Conservation (phyloP, 2,888 invertebrate species). For the Leucoptera coffeella region DNA sequence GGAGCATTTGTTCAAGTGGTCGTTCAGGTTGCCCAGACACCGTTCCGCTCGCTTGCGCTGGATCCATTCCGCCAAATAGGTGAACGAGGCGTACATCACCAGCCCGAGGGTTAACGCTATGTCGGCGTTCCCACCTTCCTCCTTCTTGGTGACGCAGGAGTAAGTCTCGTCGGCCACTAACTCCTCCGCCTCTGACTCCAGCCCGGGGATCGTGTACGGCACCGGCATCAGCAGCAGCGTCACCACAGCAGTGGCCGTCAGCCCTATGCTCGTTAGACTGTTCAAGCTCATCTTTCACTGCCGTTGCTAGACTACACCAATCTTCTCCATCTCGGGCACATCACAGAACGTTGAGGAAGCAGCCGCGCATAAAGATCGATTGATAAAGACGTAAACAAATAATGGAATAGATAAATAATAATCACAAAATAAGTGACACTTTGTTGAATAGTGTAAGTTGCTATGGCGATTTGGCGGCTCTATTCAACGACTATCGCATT, state of each 20-base stretch:
- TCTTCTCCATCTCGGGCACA: no score
- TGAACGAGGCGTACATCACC: constrained; percentile 14
- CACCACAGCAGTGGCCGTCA: constrained; percentile 19
- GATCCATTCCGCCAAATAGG: constrained; percentile 28
- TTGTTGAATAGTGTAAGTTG: no score
- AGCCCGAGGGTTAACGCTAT: constrained; percentile 16
- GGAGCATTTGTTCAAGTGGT: constrained; percentile 15
- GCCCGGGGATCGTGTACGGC: constrained; percentile 19
- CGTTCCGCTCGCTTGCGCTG: constrained; percentile 32
- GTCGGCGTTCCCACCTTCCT: constrained; percentile 18
- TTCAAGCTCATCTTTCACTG: no score
- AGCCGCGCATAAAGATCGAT: no score
- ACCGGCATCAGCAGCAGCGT: constrained; percentile 23
- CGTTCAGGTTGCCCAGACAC: constrained; percentile 13
- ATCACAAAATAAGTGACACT: no score
- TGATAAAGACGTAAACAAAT: no score
- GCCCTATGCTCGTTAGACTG: constrained; percentile 20
- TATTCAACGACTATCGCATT: no score
- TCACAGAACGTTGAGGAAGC: no score
- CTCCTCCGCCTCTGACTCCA: constrained; percentile 8
- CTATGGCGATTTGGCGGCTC: no score
- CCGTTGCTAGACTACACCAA: no score
- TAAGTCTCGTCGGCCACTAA: constrained; percentile 9
- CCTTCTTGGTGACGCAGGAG: constrained; percentile 10
- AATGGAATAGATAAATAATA: no score